Conservation (phyloP, 2,113 vertebrate species). For the Mastomys coucha region DNA sequence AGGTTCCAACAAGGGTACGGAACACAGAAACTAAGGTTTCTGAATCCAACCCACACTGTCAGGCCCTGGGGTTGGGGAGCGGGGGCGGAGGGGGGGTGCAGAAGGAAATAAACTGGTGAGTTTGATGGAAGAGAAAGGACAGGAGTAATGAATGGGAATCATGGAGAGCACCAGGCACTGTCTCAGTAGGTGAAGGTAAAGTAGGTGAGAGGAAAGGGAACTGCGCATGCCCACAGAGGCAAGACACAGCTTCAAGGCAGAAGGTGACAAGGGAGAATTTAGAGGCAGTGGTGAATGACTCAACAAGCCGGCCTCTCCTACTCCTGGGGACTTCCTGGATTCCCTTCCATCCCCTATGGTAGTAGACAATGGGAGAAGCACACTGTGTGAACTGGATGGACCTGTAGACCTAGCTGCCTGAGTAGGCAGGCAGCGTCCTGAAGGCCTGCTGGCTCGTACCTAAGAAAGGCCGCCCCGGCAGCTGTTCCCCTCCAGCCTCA, state of each 20-base stretch:
- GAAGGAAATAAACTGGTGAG: not conserved
- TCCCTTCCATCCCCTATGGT: not conserved
- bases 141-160: fast-evolving
- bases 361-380: not conserved
- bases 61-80: fast-evolving
- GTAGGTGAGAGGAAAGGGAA: too few relatives aligned
- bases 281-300: not conserved
- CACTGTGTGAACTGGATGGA: not conserved
- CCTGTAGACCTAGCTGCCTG: not conserved
- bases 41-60: not conserved
- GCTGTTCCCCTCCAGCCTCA: not conserved
- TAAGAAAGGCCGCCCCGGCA: not conserved
- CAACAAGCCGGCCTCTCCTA: not conserved
- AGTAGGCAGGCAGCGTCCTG: not conserved
- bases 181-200: not conserved
- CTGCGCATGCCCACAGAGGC: not conserved
- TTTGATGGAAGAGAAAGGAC: not conserved
- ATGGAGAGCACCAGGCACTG: not conserved
- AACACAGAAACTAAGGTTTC: not conserved
- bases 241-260: not conserved
- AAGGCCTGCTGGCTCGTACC: not conserved
- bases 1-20: not conserved
- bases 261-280: not conserved
- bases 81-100: not conserved
- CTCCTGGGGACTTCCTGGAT: not conserved